Conservation (phyloP, 2,113 vertebrate species). For the Oncorhynchus clarkii region DNA sequence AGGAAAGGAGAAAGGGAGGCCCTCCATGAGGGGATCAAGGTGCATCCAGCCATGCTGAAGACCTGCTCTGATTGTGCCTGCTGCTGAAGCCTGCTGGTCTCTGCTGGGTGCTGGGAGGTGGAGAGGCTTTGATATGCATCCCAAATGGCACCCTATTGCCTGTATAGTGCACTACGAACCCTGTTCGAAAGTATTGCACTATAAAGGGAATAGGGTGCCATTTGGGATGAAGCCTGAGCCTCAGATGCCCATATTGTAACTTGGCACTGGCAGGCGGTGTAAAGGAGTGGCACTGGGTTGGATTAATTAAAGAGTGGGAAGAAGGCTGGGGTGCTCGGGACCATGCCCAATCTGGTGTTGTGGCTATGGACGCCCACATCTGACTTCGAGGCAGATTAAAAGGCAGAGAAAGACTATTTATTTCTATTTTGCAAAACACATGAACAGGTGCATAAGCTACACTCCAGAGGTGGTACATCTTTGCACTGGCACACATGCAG, state of each 20-base stretch:
- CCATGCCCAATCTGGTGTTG: conserved; percentile 44
- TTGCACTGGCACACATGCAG: not conserved
- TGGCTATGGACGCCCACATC: not conserved
- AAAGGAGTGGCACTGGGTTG: conserved; percentile 52
- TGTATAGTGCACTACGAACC: too few species aligned
- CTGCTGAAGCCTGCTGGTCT: not conserved
- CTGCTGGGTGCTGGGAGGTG: not conserved
- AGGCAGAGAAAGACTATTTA: not conserved
- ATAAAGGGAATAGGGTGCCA: too few species aligned
- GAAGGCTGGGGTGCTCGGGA: conserved; percentile 40
- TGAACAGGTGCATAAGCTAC: not conserved
- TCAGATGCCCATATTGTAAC: conserved; percentile 29
- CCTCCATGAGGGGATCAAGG: too few species aligned
- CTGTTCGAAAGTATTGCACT: too few species aligned
- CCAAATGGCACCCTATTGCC: not conserved
- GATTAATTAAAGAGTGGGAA: conserved; percentile 70
- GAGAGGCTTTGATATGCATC: not conserved
- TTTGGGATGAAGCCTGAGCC: conserved; percentile 9
- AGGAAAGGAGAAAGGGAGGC: not conserved
- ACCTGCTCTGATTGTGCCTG: too few species aligned
- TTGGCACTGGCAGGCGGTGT: conserved; percentile 49
- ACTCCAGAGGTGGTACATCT: not conserved
- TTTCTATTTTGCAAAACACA: too few species aligned
- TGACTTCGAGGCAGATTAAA: conserved; percentile 11
- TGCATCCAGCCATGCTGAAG: too few species aligned